These are phyloP conservation scores for Drosophila kanapiae DNA, from an alignment of 1,140 invertebrate genomes.

Conservation along the genomic window DNA sequence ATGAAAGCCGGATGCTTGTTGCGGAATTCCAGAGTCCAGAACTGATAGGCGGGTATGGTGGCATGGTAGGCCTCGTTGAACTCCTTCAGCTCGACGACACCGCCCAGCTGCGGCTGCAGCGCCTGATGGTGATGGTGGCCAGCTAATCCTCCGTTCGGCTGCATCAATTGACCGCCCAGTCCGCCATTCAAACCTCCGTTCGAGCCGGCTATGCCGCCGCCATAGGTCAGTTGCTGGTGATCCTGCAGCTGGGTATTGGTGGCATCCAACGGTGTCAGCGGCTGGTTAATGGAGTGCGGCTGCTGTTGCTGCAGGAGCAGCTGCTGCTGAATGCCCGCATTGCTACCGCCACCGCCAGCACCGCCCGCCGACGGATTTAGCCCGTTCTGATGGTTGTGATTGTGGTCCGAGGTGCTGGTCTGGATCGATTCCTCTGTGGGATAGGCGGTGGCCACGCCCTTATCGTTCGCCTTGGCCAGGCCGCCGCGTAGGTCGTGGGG, in stretches of 20 bases:
- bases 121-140: constrained; percentile 84
- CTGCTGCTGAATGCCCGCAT: constrained; percentile 74
- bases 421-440: constrained; percentile 88
- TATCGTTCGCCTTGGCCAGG: constrained; percentile 60
- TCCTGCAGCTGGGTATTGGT: constrained; percentile 81
- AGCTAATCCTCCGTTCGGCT: constrained; percentile 64
- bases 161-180: constrained; percentile 71
- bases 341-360: constrained; percentile 10
- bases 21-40: constrained; percentile 96
- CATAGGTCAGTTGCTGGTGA: constrained; percentile 68
- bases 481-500: constrained; percentile 90
- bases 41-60: constrained; percentile 94
- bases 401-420: constrained; percentile 89
- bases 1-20: constrained; percentile 95
- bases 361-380: constrained; percentile 5
- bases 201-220: constrained; percentile 34
- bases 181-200: constrained; percentile 27
- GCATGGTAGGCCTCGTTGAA: constrained; percentile 93
- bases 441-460: constrained; percentile 71
- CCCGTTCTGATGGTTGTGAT: constrained; percentile 68
- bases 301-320: constrained; percentile 78
- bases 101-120: constrained; percentile 87
- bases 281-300: constrained; percentile 78
- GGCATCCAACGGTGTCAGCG: constrained; percentile 72
- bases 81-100: constrained; percentile 91